Conservation (phyloP, 2,888 invertebrate species). For the Poecilus cupreus region DNA sequence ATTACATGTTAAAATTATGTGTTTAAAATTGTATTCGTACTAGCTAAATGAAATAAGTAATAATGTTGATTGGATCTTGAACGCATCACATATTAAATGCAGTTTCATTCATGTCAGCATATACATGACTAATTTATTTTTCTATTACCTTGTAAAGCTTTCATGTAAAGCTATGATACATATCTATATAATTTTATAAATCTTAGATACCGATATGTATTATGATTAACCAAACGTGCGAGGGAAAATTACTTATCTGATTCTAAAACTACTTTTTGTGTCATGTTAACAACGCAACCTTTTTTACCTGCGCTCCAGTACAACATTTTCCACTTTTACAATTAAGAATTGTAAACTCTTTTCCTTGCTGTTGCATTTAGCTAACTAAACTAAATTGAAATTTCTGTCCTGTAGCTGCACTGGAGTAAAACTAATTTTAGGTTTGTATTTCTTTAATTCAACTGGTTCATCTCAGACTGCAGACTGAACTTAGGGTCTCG, state of each 20-base stretch:
- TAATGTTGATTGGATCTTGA: too few relatives aligned
- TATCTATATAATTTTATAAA: neutral
- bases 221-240: neutral
- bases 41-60: neutral
- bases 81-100: too few relatives aligned
- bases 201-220: neutral
- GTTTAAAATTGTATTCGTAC: too few relatives aligned
- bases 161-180: neutral
- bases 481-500: neutral
- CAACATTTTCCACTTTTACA: conserved; percentile 43
- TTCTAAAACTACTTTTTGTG: conserved; percentile 11
- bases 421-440: neutral
- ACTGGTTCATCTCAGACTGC: neutral
- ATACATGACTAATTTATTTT: too few relatives aligned
- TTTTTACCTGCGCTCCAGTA: neutral
- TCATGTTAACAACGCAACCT: neutral
- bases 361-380: conserved; percentile 29
- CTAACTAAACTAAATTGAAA: conserved; percentile 29
- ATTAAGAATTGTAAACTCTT: conserved; percentile 24
- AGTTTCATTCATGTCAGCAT: too few relatives aligned
- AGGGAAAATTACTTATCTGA: neutral
- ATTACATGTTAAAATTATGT: too few relatives aligned
- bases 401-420: conserved; percentile 8
- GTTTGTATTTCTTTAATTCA: conserved; percentile 6
- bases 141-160: neutral